Evolutionary conservation across 2,888 invertebrate species (phyloP), one percentile per base, ranked within the genome.

Genomic region (Pycnomerus fuliginosus): DNA sequence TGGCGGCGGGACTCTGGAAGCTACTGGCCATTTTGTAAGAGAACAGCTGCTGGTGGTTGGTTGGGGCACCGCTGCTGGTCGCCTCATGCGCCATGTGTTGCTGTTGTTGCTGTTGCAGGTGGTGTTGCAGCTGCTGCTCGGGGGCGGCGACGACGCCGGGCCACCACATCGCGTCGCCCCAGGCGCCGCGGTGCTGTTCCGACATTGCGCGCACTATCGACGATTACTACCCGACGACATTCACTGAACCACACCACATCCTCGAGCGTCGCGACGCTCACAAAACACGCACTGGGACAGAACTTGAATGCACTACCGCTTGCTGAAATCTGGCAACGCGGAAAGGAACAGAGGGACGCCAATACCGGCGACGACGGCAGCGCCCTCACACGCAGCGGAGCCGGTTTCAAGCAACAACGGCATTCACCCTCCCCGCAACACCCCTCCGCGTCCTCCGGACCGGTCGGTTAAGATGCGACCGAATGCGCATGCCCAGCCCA

Each of bases 1-100:
- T 83, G 73, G 80, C 83, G 74, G 79, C 76, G 62, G 82, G 80
- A 71, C 81, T 82, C 64, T 87, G 82, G 78, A 89, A 88, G 71
- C 85, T 86, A 71, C 85, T 84, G 64, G 87, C 84, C 87, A 90
- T 88, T 80, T 89, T 90, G 73, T 90, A 90, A 52, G 85, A 84
- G 71, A 88, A 89, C 60, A 88, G 77, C 73, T 88, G 77, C 72
- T 88, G 87, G 57, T 80, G 78, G 35, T 76, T 76, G 51, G 77
- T 77, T 51, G 76, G 77, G 50, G 78, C 75, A 31, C 80, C 77
- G 56, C 79, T 77, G 64, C 78, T 79, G 63, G 79, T 77, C 48
- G 77, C 77, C 47, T 67, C 65, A 45, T 65, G 66, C 41, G 64
- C 65, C 44, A 64, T 65, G 42, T 69, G 68, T 39, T 64, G 59